phyloP scores from a whole-genome alignment of 2,888 invertebrate species.

The Cetonia aurata region DNA sequence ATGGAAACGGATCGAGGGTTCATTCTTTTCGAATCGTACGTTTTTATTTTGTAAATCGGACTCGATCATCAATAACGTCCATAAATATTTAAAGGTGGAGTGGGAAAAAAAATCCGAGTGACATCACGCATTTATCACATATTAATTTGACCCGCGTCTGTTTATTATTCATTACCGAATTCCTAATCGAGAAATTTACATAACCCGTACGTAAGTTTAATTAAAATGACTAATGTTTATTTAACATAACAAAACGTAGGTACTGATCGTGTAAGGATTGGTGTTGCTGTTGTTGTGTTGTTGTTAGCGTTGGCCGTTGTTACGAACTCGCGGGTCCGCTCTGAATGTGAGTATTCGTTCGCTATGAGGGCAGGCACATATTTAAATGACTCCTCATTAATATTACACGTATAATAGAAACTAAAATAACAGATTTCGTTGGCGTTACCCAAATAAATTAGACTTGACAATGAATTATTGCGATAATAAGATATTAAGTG shows the following conservation, averaged over 20 bases:
- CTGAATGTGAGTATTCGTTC: constrained; percentile 21
- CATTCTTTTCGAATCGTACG: constrained; percentile 10
- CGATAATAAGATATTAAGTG: too few relatives aligned
- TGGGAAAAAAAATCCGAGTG: constrained; percentile 49
- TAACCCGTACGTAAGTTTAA: constrained; percentile 62
- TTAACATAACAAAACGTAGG: constrained; percentile 65
- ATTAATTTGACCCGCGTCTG: constrained; percentile 62
- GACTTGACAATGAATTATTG: not conserved
- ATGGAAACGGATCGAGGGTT: constrained; percentile 21
- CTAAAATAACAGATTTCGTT: constrained; percentile 21
- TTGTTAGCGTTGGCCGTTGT: constrained; percentile 7
- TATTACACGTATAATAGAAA: not conserved
- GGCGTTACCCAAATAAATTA: constrained; percentile 13
- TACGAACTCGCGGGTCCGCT: not conserved
- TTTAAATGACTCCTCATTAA: constrained; percentile 8
- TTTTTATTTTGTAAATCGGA: constrained; percentile 46
- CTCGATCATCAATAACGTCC: constrained; percentile 54
- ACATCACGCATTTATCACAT: constrained; percentile 61
- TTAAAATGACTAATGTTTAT: constrained; percentile 66
- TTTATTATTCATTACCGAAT: constrained; percentile 59
- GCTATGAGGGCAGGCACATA: not conserved
- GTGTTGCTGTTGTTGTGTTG: constrained; percentile 51
- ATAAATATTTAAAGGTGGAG: constrained; percentile 51
- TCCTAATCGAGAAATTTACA: constrained; percentile 60
- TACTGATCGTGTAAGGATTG: constrained; percentile 62